These are phyloP conservation scores for Drosophila monieri DNA, from an alignment of 2,888 invertebrate genomes.

Conservation along the genomic window DNA sequence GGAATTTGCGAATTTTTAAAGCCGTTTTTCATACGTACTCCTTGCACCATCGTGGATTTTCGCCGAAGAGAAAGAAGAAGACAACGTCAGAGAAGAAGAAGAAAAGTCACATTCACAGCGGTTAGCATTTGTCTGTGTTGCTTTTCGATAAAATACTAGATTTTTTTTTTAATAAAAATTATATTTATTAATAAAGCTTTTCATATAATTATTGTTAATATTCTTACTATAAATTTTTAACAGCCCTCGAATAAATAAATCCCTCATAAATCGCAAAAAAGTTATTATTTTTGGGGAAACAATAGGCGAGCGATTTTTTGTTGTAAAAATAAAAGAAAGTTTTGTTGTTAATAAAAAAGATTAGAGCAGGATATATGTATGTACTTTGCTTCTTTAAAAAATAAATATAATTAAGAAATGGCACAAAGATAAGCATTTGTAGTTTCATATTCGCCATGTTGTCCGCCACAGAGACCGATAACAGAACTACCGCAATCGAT, in stretches of 20 bases:
- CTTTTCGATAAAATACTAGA: neutral
- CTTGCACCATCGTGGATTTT: conserved; percentile 31
- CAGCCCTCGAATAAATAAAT: no score
- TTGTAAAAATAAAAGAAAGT: no score
- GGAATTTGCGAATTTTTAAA: conserved; percentile 72
- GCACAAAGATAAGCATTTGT: neutral
- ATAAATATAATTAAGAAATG: neutral
- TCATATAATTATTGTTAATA: no score
- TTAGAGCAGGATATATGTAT: no score
- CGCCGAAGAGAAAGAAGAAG: conserved; percentile 23
- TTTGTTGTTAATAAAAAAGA: no score
- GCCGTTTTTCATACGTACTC: conserved; percentile 22
- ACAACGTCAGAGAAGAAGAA: conserved; percentile 5
- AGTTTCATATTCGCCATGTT: neutral
- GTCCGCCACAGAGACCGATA: neutral
- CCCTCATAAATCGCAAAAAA: no score
- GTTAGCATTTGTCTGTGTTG: neutral
- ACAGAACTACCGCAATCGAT: neutral
- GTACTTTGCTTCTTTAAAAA: no score
- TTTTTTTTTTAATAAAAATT: no score
- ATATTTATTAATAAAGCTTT: no score
- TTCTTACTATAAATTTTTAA: no score
- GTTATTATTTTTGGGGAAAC: no score
- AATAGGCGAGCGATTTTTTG: no score
- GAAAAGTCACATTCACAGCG: neutral